Conservation (phyloP, 2,113 vertebrate species). For the Gobiocypris rarus region DNA sequence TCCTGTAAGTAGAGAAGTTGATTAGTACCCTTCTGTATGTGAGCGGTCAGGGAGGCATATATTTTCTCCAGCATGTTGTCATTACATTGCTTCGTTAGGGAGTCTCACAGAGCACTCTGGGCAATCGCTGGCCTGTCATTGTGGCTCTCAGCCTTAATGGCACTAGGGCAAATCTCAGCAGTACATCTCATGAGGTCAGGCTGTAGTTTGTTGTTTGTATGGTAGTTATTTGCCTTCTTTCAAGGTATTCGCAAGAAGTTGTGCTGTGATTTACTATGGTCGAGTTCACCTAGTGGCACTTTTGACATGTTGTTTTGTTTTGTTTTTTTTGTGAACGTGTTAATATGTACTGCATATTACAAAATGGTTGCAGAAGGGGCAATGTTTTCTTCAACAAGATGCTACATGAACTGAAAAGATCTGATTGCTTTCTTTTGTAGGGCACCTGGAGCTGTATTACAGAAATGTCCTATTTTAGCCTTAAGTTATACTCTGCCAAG, state of each 20-base stretch:
- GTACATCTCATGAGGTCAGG: slow-evolving; percentile 37
- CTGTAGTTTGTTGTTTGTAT: slow-evolving; percentile 18
- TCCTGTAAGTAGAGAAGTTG: slow-evolving; percentile 74
- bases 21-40: slow-evolving; percentile 73
- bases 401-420: neutral
- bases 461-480: neutral
- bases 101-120: slow-evolving; percentile 61
- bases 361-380: slow-evolving; percentile 61
- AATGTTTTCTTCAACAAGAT: slow-evolving; percentile 10
- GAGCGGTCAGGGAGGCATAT: slow-evolving; percentile 70
- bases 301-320: neutral
- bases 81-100: slow-evolving; percentile 71
- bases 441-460: neutral
- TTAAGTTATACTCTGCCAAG: neutral
- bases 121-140: slow-evolving; percentile 66
- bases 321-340: slow-evolving; percentile 52
- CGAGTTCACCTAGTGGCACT: neutral
- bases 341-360: slow-evolving; percentile 63
- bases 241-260: neutral
- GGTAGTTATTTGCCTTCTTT: slow-evolving; percentile 67
- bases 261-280: neutral
- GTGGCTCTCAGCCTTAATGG: slow-evolving; percentile 61
- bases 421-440: neutral
- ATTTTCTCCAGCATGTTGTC: slow-evolving; percentile 76
- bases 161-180: slow-evolving; percentile 57